These are phyloP conservation scores for Oenanthe melanoleuca DNA, from an alignment of 2,113 vertebrate genomes.

Conservation along the genomic window DNA sequence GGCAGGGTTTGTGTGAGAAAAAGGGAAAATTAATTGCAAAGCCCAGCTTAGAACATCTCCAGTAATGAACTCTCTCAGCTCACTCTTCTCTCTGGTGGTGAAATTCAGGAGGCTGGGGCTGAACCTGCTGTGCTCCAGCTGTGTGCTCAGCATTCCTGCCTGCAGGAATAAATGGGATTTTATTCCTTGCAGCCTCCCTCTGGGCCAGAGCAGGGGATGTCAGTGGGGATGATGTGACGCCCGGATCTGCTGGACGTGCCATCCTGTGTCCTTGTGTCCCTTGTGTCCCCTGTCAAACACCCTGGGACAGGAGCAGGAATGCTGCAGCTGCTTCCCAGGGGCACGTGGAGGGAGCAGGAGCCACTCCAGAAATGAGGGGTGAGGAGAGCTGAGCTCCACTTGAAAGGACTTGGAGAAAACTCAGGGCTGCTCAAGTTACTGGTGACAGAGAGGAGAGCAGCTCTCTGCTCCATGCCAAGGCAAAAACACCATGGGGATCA, in stretches of 20 bases:
- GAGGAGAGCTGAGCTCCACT: not conserved
- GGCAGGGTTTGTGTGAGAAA: not conserved
- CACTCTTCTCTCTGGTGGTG: not conserved
- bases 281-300: not conserved
- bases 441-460: not conserved
- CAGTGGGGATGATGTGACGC: not conserved
- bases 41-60: not conserved
- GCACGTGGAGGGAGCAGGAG: not conserved
- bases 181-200: not conserved
- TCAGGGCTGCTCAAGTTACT: not conserved
- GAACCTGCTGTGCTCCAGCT: not conserved
- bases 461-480: not conserved
- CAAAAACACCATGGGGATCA: accelerated
- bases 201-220: not conserved
- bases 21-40: not conserved
- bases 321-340: not conserved
- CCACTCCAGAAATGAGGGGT: not conserved
- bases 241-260: not conserved
- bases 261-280: not conserved
- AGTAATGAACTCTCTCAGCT: not conserved
- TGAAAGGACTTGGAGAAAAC: not conserved
- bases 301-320: not conserved
- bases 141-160: not conserved
- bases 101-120: not conserved
- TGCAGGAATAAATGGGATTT: not conserved